These are phyloP conservation scores for Oenanthe melanoleuca DNA, from an alignment of 2,113 vertebrate species.

Conservation along the genomic window DNA sequence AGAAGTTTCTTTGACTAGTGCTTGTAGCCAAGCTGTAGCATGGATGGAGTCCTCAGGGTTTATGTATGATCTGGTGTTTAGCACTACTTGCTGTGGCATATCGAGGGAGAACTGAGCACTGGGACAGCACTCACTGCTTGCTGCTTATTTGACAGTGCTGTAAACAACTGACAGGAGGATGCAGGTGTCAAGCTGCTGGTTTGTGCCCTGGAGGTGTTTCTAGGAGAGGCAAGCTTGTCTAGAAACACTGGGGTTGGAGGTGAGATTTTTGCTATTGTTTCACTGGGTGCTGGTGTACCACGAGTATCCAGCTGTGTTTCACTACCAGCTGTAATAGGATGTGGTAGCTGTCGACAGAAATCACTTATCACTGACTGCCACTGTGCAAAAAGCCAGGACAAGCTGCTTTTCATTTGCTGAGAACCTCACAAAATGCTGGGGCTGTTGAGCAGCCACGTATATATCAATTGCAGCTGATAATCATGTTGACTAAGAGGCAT, in stretches of 20 bases:
- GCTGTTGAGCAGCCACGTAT: not conserved
- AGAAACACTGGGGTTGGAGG: not conserved
- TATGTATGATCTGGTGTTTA: not conserved
- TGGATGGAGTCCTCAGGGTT: not conserved
- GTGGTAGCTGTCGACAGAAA: not conserved
- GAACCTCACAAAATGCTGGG: not conserved
- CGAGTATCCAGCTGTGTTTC: not conserved
- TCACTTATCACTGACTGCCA: not conserved
- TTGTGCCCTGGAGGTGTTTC: slow-evolving; percentile 22
- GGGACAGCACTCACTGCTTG: not conserved
- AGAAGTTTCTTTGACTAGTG: not conserved
- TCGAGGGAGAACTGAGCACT: not conserved
- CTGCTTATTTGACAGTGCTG: not conserved
- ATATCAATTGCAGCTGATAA: not conserved
- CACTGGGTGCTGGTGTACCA: not conserved
- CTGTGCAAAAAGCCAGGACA: not conserved
- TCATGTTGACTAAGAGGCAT: not conserved
- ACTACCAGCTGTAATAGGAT: not conserved
- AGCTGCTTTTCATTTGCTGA: not conserved
- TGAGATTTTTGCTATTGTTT: not conserved
- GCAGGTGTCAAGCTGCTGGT: not conserved
- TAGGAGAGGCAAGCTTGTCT: not conserved
- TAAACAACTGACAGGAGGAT: slow-evolving; percentile 32
- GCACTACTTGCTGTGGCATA: not conserved
- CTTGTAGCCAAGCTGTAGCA: not conserved